These are phyloP conservation scores for Leistus spinibarbis DNA, from an alignment of 2,888 invertebrate species.

Conservation along the genomic window DNA sequence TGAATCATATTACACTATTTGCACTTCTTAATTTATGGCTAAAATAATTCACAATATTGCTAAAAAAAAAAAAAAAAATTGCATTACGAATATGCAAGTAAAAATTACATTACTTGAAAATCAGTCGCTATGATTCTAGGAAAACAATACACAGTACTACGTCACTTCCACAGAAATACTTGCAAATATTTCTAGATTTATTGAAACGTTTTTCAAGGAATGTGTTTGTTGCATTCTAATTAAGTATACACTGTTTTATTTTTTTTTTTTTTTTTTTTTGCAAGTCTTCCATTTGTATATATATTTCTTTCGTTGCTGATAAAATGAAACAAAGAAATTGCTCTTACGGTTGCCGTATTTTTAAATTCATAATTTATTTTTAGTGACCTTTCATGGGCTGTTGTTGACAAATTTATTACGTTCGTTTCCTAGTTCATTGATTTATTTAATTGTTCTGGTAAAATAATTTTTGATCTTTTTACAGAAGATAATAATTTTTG, in stretches of 20 bases:
- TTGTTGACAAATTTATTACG: background rate
- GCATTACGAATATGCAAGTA: too few species aligned
- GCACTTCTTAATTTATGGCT: background rate
- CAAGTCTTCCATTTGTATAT: background rate
- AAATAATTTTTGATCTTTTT: too few species aligned
- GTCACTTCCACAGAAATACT: background rate
- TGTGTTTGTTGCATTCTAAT: conserved; percentile 33
- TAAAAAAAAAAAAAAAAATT: too few species aligned
- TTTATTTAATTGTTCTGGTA: too few species aligned
- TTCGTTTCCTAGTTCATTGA: background rate
- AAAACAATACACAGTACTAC: too few species aligned
- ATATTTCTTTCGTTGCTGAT: too few species aligned
- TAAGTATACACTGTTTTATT: conserved; percentile 24
- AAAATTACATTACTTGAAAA: too few species aligned
- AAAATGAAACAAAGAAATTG: background rate
- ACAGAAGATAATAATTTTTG: too few species aligned
- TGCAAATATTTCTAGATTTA: conserved; percentile 12
- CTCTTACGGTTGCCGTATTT: background rate
- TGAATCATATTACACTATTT: background rate
- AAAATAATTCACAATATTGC: background rate
- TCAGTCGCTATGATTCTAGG: too few species aligned
- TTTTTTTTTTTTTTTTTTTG: background rate
- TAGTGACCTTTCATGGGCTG: background rate
- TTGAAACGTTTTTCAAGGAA: conserved; percentile 20
- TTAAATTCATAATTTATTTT: background rate